Evolutionary conservation across 2,113 vertebrate genomes (phyloP).

Genomic region (Athene cunicularia): DNA sequence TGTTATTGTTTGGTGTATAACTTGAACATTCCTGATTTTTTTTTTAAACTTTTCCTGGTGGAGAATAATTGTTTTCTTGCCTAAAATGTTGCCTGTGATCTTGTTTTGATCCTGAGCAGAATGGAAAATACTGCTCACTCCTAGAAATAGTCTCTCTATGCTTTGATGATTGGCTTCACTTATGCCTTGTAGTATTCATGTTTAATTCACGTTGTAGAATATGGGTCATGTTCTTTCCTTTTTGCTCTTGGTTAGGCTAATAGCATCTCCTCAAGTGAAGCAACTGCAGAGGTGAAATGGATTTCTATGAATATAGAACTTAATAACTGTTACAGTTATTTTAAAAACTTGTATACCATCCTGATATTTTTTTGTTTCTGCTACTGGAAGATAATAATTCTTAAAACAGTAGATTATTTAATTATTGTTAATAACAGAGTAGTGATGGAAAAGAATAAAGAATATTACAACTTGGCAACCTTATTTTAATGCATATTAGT

Average conservation of each 20-base stretch:
- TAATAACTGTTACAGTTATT: background rate
- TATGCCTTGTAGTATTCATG: constrained; percentile 44
- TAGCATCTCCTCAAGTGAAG: background rate
- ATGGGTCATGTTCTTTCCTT: constrained; percentile 50
- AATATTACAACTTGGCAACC: background rate
- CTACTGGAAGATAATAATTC: background rate
- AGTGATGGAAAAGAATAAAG: background rate
- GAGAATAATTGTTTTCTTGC: background rate
- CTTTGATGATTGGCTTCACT: constrained; percentile 35
- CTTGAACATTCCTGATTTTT: background rate
- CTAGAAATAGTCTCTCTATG: background rate
- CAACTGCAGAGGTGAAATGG: background rate
- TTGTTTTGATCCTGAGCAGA: background rate
- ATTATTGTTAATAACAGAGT: background rate
- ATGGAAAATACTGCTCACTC: background rate
- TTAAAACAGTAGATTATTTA: background rate
- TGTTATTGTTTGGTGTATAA: background rate
- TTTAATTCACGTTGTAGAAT: constrained; percentile 62
- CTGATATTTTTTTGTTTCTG: background rate
- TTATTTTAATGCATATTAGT: background rate
- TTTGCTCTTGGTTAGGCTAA: constrained; percentile 17
- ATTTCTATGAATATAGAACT: background rate
- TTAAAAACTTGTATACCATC: background rate
- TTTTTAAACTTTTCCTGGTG: background rate
- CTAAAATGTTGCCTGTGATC: background rate